Percentiles rank a stretch among this genome's conserved stretches.
Conservation (phyloP, 2,888 invertebrate species). For the Xylophagus ater region DNA sequence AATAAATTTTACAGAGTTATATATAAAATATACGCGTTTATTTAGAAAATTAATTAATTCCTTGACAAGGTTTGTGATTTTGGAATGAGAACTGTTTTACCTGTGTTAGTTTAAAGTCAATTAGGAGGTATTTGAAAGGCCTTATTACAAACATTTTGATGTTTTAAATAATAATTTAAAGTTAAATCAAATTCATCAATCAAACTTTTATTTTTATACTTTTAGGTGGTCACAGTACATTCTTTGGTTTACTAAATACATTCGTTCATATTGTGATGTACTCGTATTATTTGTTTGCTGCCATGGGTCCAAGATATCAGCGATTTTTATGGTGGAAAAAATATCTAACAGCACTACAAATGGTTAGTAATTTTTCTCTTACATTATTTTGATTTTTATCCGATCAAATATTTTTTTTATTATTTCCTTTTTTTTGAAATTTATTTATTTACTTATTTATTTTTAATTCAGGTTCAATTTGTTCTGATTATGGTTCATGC, state of each 20-base stretch:
- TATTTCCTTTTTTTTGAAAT: conserved; percentile 3
- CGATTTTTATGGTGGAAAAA: conserved; percentile 94
- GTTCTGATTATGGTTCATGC: conserved; percentile 83
- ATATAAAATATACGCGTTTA: too few species aligned
- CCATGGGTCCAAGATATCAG: conserved; percentile 76
- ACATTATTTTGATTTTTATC: neutral
- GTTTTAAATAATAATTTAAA: too few species aligned
- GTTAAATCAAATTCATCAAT: too few species aligned
- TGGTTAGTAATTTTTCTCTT: conserved; percentile 46
- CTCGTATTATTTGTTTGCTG: conserved; percentile 81
- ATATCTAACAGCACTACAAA: conserved; percentile 83
- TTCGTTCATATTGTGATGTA: conserved; percentile 98
- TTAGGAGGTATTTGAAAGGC: too few species aligned
- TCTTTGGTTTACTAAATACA: conserved; percentile 88
- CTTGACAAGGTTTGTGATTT: too few species aligned
- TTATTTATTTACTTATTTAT: conserved; percentile 5
- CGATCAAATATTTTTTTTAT: neutral
- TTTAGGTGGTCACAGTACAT: conserved; percentile 85
- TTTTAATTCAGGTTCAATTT: conserved; percentile 63
- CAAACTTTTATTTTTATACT: too few species aligned
- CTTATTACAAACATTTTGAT: too few species aligned
- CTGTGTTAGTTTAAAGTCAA: too few species aligned
- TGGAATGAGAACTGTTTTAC: too few species aligned
- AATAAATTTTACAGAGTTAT: too few species aligned
- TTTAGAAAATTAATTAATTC: too few species aligned